Evolutionary conservation across 2,797 vertebrate genomes (phyloP), one percentile per base, ranked within the genome.

Genomic region (Centroberyx gerrardi): DNA sequence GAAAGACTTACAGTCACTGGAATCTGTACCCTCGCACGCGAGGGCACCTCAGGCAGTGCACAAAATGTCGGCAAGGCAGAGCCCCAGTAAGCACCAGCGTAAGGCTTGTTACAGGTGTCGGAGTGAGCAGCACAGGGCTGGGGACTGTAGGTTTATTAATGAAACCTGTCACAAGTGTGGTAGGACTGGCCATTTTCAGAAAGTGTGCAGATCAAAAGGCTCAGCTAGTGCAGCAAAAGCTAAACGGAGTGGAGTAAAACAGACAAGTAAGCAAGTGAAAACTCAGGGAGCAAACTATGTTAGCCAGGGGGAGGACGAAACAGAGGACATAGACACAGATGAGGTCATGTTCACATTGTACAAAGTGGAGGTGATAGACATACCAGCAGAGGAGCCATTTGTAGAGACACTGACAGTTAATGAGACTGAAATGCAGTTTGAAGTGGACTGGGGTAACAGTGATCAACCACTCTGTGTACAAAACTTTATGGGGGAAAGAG

Each of bases 261-360:
- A 42, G 12, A 9, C 33, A 42, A 31, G 10, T 15, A 42, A 54
- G 49, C 38, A 44, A 8, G 52, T 22, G 49, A 66, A 18, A 53
- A 38, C 31, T 22, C 63, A 66, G 31, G 42, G 28, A 51, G 27
- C 64, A 28, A 28, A 67, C 33, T 54, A 65, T 65, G 64, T 67
- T 18, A 55, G 52, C 6, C 52, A 56, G 7, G 53, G 53, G 38
- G 65, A 56, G 65, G 18, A 28, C 2, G 56, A 40, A 29, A 40
- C 6, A 53, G 56, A 62, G 7, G 42, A 62, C n/a, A n/a, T n/a
- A n/a, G 46, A 68, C 51, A 68, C 66, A 14, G 67, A 67, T 15
- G 72, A 72, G 33, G 68, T 44, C 29, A 33, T 71, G 54, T 71
- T 71, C 60, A 64, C 52, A 44, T 15, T 77, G 60, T 48, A 65